Evolutionary conservation across 2,888 invertebrate genomes (phyloP), one percentile per base, ranked within the genome.

Genomic region (Temnothorax rugatulus): DNA sequence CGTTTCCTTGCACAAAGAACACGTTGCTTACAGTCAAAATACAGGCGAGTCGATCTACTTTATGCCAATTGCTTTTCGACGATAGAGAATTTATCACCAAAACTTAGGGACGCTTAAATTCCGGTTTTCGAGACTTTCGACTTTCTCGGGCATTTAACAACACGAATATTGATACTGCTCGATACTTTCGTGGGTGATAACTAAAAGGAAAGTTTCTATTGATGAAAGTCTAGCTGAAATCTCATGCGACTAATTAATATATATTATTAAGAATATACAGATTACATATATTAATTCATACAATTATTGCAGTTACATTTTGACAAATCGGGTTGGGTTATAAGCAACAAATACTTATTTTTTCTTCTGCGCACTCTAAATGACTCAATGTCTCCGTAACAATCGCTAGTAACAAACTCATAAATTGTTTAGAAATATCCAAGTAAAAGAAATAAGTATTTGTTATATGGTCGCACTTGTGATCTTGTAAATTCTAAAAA

Each of bases 91-190:
- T 77, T 77, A 77, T 77, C 54, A 44, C 29, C 9, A 15, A 13
- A 69, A 69, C 69, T 77, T 69, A 41, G 54, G 54, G n/a, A 68
- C 52, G 15, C n/a, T 77, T 68, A 25, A 63, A 76, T 57, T 57
- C 13, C 21, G 29, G 15, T 3, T 57, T 29, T 44, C 41, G 44
- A 77, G 64, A 44, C 77, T 44, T 77, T 2, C 34, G 52, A 18
- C 64, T 64, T 44, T 50, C 18, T 7, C 21, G 21, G 18, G 7
- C 44, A 54, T 54, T 52, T 13, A 64, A 25, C 9, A 47, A 47
- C 52, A 25, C 52, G 9, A 54, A 29, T 29, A 68, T 77, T 29
- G 77, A 29, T 29, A 44, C 54, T 41, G 25, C 13, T 34, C 29
- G 44, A 25, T 75, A 75, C 47, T 75, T 61, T 75, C 5, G 47